These are phyloP conservation scores for Epistrophella euchroma DNA, from an alignment of 2,888 invertebrate species.

Conservation along the genomic window DNA sequence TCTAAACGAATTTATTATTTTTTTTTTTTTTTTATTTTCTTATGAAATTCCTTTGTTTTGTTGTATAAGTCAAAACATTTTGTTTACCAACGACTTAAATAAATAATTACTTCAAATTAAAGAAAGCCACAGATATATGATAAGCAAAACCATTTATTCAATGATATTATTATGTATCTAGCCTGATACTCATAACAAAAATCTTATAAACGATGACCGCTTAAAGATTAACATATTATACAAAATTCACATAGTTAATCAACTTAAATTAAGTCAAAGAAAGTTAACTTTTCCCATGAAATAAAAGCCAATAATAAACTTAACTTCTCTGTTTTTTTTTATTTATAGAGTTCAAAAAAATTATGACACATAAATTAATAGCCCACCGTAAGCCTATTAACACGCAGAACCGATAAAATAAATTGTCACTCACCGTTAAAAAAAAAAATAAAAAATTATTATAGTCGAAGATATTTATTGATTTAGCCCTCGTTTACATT, in stretches of 20 bases:
- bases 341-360: background rate
- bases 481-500: conserved; percentile 16
- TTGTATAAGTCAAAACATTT: background rate
- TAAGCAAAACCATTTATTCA: background rate
- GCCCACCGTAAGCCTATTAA: background rate
- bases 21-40: background rate
- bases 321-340: background rate
- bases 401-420: background rate
- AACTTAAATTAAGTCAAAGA: conserved; percentile 3
- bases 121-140: background rate
- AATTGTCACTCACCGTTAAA: conserved; percentile 12
- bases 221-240: conserved; percentile 4
- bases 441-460: background rate
- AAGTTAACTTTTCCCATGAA: background rate
- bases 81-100: background rate
- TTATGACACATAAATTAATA: conserved; percentile 18
- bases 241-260: conserved; percentile 1
- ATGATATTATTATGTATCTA: conserved; percentile 2
- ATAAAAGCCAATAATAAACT: background rate
- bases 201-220: conserved; percentile 3
- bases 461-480: conserved; percentile 1
- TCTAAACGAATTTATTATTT: too few species aligned
- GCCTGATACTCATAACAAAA: background rate
- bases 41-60: background rate
- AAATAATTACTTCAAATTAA: background rate